phyloP scores from a whole-genome alignment of 2,113 vertebrate species.

The Bolborhynchus lineola region DNA sequence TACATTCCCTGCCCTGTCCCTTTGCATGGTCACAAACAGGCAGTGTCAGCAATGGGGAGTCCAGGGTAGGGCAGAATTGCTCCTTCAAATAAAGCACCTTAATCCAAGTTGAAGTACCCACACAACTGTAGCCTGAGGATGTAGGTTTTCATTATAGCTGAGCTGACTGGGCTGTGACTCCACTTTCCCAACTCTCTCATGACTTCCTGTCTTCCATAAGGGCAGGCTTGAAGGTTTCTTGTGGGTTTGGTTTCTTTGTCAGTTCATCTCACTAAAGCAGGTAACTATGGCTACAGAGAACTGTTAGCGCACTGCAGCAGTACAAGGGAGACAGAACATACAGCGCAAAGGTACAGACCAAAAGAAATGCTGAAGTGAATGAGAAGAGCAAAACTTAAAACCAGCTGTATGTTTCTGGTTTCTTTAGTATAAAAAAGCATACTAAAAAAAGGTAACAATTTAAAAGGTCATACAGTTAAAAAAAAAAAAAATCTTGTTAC shows the following conservation, averaged over 20 bases:
- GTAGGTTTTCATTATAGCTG: background rate
- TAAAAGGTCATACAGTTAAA: background rate
- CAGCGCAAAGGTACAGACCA: background rate
- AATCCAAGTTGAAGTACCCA: background rate
- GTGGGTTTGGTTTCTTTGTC: background rate
- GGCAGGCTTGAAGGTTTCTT: rapidly evolving
- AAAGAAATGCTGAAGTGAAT: background rate
- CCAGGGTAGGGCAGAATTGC: background rate
- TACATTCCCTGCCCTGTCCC: background rate
- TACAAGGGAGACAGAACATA: background rate
- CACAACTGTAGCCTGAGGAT: background rate
- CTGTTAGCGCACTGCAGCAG: background rate
- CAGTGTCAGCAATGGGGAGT: background rate
- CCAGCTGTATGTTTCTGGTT: background rate
- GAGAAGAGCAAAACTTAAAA: background rate
- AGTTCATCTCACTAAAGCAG: background rate
- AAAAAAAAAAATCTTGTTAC: background rate
- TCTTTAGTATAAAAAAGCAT: background rate
- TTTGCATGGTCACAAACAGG: background rate
- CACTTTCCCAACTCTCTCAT: background rate
- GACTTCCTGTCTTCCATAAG: background rate
- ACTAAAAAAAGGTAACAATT: background rate
- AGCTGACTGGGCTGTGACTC: background rate
- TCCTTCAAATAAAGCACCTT: background rate
- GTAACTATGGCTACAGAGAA: background rate